These are phyloP conservation scores for Myathropa florea DNA, from an alignment of 2,888 invertebrate genomes.

Conservation along the genomic window DNA sequence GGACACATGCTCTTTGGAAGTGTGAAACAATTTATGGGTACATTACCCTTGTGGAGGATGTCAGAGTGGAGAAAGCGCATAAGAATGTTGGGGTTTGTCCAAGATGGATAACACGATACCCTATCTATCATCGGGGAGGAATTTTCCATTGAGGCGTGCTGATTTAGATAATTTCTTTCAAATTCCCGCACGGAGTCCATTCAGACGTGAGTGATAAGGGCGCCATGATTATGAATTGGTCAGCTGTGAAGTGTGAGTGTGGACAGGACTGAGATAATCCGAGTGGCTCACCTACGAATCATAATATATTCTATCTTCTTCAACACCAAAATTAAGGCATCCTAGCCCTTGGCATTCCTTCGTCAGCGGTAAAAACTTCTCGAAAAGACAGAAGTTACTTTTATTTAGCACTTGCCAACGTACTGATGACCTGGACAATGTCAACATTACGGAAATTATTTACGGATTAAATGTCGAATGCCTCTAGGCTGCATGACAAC, in stretches of 20 bases:
- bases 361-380: too few species aligned
- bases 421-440: too few species aligned
- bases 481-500: too few species aligned
- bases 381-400: too few species aligned
- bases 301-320: too few species aligned
- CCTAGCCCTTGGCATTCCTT: too few species aligned
- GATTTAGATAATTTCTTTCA: not conserved
- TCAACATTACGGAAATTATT: too few species aligned
- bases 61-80: not conserved
- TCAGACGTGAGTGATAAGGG: not conserved
- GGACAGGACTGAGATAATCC: not conserved
- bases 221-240: not conserved
- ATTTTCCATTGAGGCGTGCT: not conserved
- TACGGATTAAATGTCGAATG: too few species aligned
- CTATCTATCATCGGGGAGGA: not conserved
- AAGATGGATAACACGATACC: not conserved
- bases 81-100: not conserved
- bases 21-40: conserved; percentile 60
- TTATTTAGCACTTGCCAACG: too few species aligned
- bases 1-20: conserved; percentile 2
- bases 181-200: not conserved
- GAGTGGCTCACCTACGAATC: not conserved
- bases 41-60: conserved; percentile 56
- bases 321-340: too few species aligned
- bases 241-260: too few species aligned